phyloP scores from a whole-genome alignment of 1,140 invertebrate genomes.

The Orussus abietinus region DNA sequence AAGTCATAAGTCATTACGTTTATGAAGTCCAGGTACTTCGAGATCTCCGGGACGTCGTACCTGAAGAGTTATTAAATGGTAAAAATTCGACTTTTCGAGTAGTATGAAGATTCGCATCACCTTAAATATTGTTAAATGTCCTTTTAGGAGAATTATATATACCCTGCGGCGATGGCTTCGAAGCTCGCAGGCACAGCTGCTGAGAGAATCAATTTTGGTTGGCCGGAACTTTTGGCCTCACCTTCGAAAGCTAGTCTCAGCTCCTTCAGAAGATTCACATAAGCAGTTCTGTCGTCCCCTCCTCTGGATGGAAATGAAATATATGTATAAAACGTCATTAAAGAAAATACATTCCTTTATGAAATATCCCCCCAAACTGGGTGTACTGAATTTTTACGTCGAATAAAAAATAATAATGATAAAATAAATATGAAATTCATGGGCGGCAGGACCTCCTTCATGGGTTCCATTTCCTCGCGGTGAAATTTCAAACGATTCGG shows the following conservation, averaged over 20 bases:
- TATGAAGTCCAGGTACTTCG: conserved; percentile 90
- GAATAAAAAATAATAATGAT: not conserved
- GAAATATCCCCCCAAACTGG: too few relatives aligned
- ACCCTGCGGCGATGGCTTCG: conserved; percentile 86
- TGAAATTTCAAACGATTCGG: too few relatives aligned
- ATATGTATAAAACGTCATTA: not conserved
- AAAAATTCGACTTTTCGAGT: conserved; percentile 1
- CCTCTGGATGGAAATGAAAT: conserved; percentile 54
- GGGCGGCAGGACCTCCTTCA: too few relatives aligned
- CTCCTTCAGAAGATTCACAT: conserved; percentile 78
- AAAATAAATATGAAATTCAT: conserved; percentile 1
- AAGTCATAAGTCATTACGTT: conserved; percentile 96
- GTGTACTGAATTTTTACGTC: conserved; percentile 1
- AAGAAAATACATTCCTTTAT: conserved; percentile 1
- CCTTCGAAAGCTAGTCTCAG: conserved; percentile 85
- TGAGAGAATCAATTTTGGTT: conserved; percentile 75
- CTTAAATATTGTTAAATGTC: conserved; percentile 4
- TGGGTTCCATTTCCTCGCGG: too few relatives aligned
- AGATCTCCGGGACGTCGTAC: conserved; percentile 91
- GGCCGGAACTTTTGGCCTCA: conserved; percentile 62
- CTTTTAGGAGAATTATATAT: conserved; percentile 28
- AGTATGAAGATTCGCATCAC: conserved; percentile 8
- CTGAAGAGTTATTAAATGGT: conserved; percentile 33
- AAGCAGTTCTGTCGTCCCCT: conserved; percentile 77
- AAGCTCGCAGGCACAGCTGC: conserved; percentile 90